Evolutionary conservation across 2,113 vertebrate species (phyloP).

Genomic region (Montifringilla adamsi): DNA sequence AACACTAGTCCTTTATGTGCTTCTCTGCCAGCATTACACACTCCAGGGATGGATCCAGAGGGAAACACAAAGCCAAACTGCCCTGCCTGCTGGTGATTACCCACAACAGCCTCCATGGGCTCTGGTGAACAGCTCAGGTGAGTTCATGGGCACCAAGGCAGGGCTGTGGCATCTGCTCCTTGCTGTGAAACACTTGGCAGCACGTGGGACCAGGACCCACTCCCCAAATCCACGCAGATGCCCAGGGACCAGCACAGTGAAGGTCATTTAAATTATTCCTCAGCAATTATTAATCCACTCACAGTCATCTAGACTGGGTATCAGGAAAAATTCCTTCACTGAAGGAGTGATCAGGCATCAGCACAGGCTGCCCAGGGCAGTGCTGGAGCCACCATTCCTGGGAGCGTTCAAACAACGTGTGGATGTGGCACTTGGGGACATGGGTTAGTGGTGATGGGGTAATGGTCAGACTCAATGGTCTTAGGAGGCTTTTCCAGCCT

Average conservation of each 20-base stretch:
- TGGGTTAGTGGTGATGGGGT: not conserved
- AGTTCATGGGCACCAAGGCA: not conserved
- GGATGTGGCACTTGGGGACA: not conserved
- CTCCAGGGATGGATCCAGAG: not conserved
- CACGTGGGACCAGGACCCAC: fast-evolving
- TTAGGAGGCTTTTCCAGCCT: not conserved
- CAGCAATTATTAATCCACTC: not conserved
- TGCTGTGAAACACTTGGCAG: not conserved
- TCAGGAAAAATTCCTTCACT: not conserved
- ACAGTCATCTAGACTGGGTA: not conserved
- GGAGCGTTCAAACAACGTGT: fast-evolving
- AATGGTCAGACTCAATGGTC: not conserved
- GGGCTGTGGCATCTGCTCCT: not conserved
- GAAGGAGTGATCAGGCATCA: not conserved
- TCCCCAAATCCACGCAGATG: fast-evolving
- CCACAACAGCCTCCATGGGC: not conserved
- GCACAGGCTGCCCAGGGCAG: not conserved
- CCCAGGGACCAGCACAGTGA: fast-evolving
- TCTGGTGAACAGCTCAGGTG: not conserved
- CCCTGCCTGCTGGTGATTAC: fast-evolving
- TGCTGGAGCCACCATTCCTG: not conserved
- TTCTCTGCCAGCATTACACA: not conserved
- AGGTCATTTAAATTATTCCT: not conserved
- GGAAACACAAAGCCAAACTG: not conserved
- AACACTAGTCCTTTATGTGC: not conserved